Base-by-base conservation (phyloP, 2,113 vertebrate genomes). In the Montifringilla adamsi region DNA sequence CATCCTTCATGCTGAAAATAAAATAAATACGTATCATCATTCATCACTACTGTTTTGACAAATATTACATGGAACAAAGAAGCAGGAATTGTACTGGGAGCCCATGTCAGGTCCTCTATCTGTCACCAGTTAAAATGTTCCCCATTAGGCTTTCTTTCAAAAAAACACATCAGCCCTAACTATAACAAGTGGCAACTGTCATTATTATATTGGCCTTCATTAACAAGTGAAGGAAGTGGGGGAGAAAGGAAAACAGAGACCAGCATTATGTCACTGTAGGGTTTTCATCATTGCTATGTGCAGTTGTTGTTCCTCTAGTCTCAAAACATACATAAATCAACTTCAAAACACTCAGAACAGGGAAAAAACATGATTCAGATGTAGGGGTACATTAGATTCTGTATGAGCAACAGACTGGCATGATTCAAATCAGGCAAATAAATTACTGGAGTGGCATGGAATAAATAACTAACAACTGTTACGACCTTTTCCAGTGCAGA, bases 31-130 rank as follows among this genome's bases (percentile, higher is more conserved):
- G 0, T 60, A 77, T 70, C 86, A 55, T 74, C 80, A 70, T 22
- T 63, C 86, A 90, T 80, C 0, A 0, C 17, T 76, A 28, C 60
- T 84, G 88, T 89, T 97, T 70, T 90, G 90, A 95, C 90, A 95
- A 94, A 89, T 66, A 95, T 24, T 73, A 59, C 63, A 62, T 2
- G 30, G 78, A 94, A 95, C 89, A 96, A 94, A 95, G 87, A 77
- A 83, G 59, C 24, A 83, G 50, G 46, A 90, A 93, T n/a, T 59
- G 50, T 55, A 86, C 59, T 85, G 84, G 82, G 91, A 93, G 55
- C 77, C 82, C 31, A 30, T 0, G 26, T 93, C 96, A 94, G 59
- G 37, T 94, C 78, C 62, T 83, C n/a, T 82, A 94, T 87, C 67
- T 56, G 26, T 93, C 94, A 94, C 35, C 33, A 37, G 50, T 64